These are phyloP conservation scores for Zootoca vivipara DNA, from an alignment of 2,113 vertebrate genomes.

Conservation along the genomic window DNA sequence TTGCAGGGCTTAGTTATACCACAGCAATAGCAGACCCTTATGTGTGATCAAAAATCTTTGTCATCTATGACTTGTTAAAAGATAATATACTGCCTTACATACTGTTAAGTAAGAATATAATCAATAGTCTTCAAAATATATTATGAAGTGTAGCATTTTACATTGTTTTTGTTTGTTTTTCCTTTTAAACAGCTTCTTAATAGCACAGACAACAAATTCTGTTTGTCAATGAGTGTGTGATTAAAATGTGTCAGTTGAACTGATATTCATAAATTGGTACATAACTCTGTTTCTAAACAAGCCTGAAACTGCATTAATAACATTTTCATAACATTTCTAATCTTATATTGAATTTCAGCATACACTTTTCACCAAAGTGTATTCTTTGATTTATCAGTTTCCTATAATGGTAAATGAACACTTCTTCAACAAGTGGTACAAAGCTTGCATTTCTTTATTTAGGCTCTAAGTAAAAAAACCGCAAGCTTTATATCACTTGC, in stretches of 20 bases:
- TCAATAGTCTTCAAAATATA: neutral
- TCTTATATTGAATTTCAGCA: neutral
- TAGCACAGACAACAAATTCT: neutral
- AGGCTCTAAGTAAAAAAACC: neutral
- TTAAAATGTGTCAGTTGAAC: neutral
- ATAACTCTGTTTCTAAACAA: neutral
- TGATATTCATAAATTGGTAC: neutral
- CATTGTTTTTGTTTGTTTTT: neutral
- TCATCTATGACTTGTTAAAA: neutral
- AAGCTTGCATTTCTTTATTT: neutral
- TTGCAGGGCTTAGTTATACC: slow-evolving; percentile 30
- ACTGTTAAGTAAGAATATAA: neutral
- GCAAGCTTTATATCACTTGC: too few species aligned
- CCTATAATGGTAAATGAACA: neutral
- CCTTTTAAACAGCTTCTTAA: neutral
- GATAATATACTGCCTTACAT: neutral
- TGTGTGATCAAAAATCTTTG: slow-evolving; percentile 15
- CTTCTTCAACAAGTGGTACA: neutral
- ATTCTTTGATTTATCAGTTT: neutral
- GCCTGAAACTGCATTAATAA: neutral
- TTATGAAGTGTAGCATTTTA: neutral
- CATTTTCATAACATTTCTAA: neutral
- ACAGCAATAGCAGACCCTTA: neutral
- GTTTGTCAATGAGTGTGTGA: neutral
- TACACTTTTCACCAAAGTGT: neutral